Base-by-base conservation (phyloP, 1,140 invertebrate species). In the Caenorhabditis remanei region DNA sequence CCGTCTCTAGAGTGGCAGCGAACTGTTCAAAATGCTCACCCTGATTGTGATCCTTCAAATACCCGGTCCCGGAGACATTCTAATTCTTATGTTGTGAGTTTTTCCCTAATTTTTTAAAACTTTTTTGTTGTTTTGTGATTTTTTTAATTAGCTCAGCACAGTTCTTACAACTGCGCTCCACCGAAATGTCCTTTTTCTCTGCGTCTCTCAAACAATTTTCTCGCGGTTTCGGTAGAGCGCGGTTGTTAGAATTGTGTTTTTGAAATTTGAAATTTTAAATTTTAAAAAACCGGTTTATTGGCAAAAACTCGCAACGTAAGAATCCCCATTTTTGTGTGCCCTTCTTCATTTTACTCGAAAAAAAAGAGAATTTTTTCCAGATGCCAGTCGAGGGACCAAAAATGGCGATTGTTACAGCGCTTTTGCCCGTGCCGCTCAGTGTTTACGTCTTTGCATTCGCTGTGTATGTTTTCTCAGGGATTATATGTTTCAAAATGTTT, bases 341-440 rank as follows among this genome's bases (percentile, higher is more conserved):
- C 9, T 84, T 58, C 61, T 24, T 48, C 50, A 8, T 13, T 21
- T 82, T 46, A n/a, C 13, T 82, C 75, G 41, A n/a, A n/a, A n/a
- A n/a, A n/a, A n/a, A n/a, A 67, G n/a, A 24, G 14, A 67, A 75
- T 9, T 55, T 5, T 21, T 61, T 84, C n/a, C 71, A 90, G 90
- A 91, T 88, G 53, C 86, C 87, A 32, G 85, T 83, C 84, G 90
- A 90, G 65, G 55, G 87, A 48, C 84, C 90, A 4, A 91, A 91
- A 90, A 41, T 91, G 67, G 46, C 84, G 21, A 79, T 83, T 46
- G 90, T 90, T 84, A 67, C 75, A 32, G 82, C 75, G 24, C 46
- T 90, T 24, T 71, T 87, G 43, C 90, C 90, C n/a, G 41, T 91
- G 53, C 90, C 90, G 8, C 58, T 90, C 53, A 89, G 87, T 40